Evolutionary conservation across 2,113 vertebrate species (phyloP), one percentile per base, ranked within the genome.

Genomic region (Rhea pennata): DNA sequence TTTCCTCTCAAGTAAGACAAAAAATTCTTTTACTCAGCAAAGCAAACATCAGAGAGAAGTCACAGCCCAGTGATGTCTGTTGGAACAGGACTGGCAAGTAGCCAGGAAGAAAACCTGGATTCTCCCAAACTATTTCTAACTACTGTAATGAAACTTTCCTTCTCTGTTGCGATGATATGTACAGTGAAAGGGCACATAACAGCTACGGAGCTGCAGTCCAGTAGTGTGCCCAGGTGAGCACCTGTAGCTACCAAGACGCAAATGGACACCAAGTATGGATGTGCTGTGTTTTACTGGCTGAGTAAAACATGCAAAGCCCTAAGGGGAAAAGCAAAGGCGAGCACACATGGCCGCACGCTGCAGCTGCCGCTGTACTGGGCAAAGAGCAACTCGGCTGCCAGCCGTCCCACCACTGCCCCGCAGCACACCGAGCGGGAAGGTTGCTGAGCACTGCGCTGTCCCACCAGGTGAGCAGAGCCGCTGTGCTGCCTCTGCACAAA

Each of bases 231-330:
- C 50, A 5, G 7, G n/a, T 36, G 78, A 73, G 62, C 66, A 78
- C 91, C 67, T 2, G 27, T 1, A 86, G 76, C 73, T 77, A 15
- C 20, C 44, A n/a, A 77, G 83, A 84, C 80, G 17, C 46, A 88
- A 74, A 92, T 24, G 70, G 66, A 85, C 44, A 88, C 61, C 62
- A 44, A 84, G 51, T 5, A 36, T 58, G 66, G 76, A 77, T 84
- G 86, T 75, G 91, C 80, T 92, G 86, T 59, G 73, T 84, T 87
- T 65, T n/a, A 92, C 88, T 88, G 92, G 80, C 91, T 91, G 94
- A 92, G 73, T 88, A 94, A 15, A 87, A 88, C 73, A 81, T 84
- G 80, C 88, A 75, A 2, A 61, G 54, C 73, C 94, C 76, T 22
- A 14, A 67, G 84, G 93, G 87, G 56, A 23, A 89, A 71, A 94